These are phyloP conservation scores for Thinocorus orbignyianus DNA, from an alignment of 2,113 vertebrate species.

Conservation along the genomic window DNA sequence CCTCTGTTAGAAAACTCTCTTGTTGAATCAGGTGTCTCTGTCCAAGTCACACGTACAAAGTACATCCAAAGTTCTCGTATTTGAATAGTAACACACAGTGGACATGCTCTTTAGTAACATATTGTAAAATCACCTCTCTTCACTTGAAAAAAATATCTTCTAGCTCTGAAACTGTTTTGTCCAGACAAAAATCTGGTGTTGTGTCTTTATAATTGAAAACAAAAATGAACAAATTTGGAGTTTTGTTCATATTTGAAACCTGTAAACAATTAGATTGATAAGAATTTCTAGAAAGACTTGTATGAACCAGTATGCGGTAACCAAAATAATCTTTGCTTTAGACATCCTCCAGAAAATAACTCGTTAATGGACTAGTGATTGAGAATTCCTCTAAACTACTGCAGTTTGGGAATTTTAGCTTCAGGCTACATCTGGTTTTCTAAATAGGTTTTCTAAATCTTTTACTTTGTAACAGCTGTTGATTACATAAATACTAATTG, in stretches of 20 bases:
- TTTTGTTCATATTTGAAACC: neutral
- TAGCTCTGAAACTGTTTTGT: neutral
- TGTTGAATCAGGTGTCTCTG: neutral
- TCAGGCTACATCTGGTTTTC: neutral
- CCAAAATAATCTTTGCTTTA: neutral
- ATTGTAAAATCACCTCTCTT: neutral
- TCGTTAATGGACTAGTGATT: neutral
- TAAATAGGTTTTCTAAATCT: constrained; percentile 27
- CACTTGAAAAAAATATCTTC: neutral
- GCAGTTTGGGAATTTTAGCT: constrained; percentile 1
- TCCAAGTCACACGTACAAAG: neutral
- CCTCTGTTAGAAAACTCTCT: neutral
- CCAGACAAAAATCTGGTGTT: neutral
- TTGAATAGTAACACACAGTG: neutral
- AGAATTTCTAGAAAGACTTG: neutral
- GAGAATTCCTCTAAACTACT: neutral
- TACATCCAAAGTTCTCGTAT: neutral
- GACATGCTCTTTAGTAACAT: constrained; percentile 24
- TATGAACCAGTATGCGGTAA: neutral
- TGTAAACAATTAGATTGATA: neutral
- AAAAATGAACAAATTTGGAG: no score
- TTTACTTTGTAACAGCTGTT: constrained; percentile 41
- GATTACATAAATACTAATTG: constrained; percentile 19
- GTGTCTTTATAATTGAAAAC: constrained; percentile 19
- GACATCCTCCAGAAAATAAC: neutral